Evolutionary conservation across 2,113 vertebrate genomes (phyloP).

Genomic region (Eidolon helvum): DNA sequence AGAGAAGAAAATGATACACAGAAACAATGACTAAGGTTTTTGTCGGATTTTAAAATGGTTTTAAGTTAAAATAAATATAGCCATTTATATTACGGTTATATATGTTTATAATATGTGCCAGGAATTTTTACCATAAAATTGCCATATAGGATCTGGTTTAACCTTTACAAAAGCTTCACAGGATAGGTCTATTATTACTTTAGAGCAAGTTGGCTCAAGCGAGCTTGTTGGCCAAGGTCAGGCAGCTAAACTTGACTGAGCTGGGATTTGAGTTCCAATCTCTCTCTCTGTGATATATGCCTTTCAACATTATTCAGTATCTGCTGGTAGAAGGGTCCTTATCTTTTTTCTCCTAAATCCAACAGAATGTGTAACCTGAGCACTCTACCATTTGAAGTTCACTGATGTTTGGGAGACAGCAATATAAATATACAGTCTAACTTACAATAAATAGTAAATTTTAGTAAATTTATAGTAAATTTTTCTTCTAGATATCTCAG

Average conservation of each 20-base stretch:
- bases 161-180: not conserved
- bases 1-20: not conserved
- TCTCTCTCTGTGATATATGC: not conserved
- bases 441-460: too few relatives aligned
- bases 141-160: not conserved
- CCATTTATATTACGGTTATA: not conserved
- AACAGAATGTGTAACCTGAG: rapidly evolving
- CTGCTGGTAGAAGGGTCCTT: not conserved
- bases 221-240: not conserved
- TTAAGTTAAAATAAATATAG: not conserved
- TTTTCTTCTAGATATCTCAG: not conserved
- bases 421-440: not conserved
- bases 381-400: not conserved
- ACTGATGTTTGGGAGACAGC: not conserved
- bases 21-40: not conserved
- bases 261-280: not conserved
- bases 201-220: not conserved
- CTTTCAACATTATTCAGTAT: not conserved
- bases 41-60: not conserved
- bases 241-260: not conserved
- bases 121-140: not conserved
- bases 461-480: not conserved
- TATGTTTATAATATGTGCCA: not conserved
- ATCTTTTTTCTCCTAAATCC: not conserved
- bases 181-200: not conserved